phyloP scores from a whole-genome alignment of 2,888 invertebrate species.

The Zygogramma bicolorata region DNA sequence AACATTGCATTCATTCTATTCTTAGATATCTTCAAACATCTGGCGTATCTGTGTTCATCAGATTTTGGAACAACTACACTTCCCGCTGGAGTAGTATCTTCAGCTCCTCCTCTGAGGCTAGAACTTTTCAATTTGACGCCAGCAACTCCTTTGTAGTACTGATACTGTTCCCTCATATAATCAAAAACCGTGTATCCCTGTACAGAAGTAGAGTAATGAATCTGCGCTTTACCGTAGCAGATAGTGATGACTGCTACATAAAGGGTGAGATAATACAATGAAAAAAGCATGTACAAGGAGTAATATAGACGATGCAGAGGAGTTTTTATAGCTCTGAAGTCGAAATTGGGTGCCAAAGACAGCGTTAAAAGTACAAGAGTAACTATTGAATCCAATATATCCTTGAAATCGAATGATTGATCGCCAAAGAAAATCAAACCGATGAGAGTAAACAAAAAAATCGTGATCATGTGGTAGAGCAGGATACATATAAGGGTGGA shows the following conservation, averaged over 20 bases:
- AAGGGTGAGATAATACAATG: conserved; percentile 43
- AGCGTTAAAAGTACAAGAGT: conserved; percentile 47
- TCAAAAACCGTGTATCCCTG: conserved; percentile 43
- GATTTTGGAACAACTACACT: conserved; percentile 44
- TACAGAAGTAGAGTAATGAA: conserved; percentile 46
- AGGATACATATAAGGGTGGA: conserved; percentile 47
- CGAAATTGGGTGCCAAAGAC: conserved; percentile 38
- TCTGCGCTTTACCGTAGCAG: conserved; percentile 48
- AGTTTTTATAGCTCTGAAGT: conserved; percentile 33
- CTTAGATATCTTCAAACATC: conserved; percentile 45
- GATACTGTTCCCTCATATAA: conserved; percentile 46
- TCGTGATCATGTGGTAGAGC: conserved; percentile 44
- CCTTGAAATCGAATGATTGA: conserved; percentile 42
- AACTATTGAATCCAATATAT: conserved; percentile 36
- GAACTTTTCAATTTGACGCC: conserved; percentile 37
- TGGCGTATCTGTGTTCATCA: conserved; percentile 49
- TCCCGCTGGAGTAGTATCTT: neutral
- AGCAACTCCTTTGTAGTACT: conserved; percentile 43
- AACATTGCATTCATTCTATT: conserved; percentile 49
- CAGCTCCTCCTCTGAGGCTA: conserved; percentile 42
- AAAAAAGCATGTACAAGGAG: conserved; percentile 44
- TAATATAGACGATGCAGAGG: conserved; percentile 44
- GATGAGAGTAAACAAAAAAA: conserved; percentile 39
- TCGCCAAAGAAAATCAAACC: conserved; percentile 35
- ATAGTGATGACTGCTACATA: conserved; percentile 52